These are phyloP conservation scores for Spisula subtruncata DNA, from an alignment of 2,888 invertebrate genomes.

Conservation along the genomic window DNA sequence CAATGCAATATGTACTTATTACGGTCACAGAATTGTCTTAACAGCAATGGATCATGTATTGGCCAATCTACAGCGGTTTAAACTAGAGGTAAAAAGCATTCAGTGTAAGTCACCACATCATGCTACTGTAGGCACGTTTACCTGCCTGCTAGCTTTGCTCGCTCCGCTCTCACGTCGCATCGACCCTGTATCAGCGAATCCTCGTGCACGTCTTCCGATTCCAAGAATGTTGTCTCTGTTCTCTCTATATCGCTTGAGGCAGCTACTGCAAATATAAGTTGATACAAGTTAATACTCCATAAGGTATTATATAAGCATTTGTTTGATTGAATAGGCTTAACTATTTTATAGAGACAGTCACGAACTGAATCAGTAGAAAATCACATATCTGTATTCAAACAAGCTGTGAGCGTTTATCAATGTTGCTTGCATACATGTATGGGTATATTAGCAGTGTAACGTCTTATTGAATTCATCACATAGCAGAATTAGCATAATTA, in stretches of 20 bases:
- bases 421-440: no score
- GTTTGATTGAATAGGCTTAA: no score
- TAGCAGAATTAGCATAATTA: no score
- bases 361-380: no score
- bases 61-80: conserved; percentile 28
- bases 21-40: no score
- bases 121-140: conserved; percentile 58
- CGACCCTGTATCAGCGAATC: conserved; percentile 48
- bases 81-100: conserved; percentile 32
- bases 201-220: conserved; percentile 53
- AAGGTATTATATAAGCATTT: no score
- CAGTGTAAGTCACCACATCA: conserved; percentile 49
- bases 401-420: no score
- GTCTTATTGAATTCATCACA: no score
- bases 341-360: no score
- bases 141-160: conserved; percentile 74
- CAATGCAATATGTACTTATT: no score
- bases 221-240: conserved; percentile 75
- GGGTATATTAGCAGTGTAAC: no score
- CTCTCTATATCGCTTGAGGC: conserved; percentile 77
- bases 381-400: no score
- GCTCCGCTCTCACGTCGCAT: conserved; percentile 60
- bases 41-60: neutral
- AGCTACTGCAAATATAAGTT: conserved; percentile 77
- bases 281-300: neutral